Base-by-base conservation (phyloP, 2,888 invertebrate species). In the Microplitis manilae region DNA sequence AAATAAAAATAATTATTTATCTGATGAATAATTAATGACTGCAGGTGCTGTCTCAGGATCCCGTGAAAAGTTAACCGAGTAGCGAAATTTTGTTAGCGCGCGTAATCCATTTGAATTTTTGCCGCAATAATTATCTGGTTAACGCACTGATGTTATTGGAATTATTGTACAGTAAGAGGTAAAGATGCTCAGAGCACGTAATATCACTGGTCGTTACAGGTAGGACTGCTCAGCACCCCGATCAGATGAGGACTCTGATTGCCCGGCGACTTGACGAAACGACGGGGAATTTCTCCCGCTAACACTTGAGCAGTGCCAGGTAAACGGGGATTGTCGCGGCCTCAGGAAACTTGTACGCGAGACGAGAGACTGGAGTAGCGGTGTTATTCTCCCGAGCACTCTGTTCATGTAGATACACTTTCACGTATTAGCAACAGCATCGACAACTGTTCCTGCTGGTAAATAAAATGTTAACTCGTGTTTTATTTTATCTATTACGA, bases 371-470 rank as follows among this genome's bases (percentile, higher is more conserved):
- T 61, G 69, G 68, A 61, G 65, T 60, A 64, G 40, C 76, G 74
- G 76, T 69, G 76, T 79, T 74, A 72, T 30, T 30, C 50, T 50
- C 13, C 68, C 6, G 62, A 73, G 30, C 71, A 68, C 73, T 75
- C 41, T 59, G 40, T 75, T 73, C 75, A 73, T 79, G 84, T 83
- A 80, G 83, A 86, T 87, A 86, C 86, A 87, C 87, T 87, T 87
- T 87, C 87, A 87, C 87, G 86, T 85, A 84, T 85, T 87, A 86
- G 84, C 86, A 85, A 86, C 50, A 50, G 50, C 50, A 50, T 50
- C 50, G 13, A 50, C 50, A 50, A 50, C 50, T 50, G 50, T 50
- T 50, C 4, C 85, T 86, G 75, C 79, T 67, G 59, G 72, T 75
- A 65, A 9, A 13, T 67, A 59, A 13, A 41, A 41, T 15, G 59